Base-by-base conservation (phyloP, 1,140 invertebrate genomes). In the Trachelipus rathkii region DNA sequence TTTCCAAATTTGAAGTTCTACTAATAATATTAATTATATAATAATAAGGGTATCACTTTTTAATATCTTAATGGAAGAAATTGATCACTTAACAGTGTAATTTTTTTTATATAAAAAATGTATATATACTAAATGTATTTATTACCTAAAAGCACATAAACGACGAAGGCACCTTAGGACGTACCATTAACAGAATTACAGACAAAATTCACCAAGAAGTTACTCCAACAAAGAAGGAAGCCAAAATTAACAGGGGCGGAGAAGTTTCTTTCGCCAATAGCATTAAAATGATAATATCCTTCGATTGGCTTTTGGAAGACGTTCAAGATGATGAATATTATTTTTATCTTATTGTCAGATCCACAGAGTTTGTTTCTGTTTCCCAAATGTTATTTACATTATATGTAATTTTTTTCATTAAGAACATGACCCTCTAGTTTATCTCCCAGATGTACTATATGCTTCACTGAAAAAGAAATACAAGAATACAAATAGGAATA, bases 141-240 rank as follows among this genome's bases (percentile, higher is more conserved):
- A 33, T 60, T 19, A 19, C 50, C 11, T 60, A 60, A 60, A 60
- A 60, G 50, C 50, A 60, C 50, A 60, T 60, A 19, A 15, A 60
- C 50, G 19, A 60, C 50, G 50, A 60, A 60, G 50, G 50, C 50
- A 60, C 50, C 50, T 60, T 60, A 60, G 50, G 50, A 60, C 19
- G 50, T 60, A 60, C 50, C 50, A 60, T 33, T 33, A 33, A 33
- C 33, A 60, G 19, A 60, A 13, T 15, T 60, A 60, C 11, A 15
- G 50, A 60, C 50, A 60, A 13, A 60, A 60, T 60, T 19, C 50
- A 60, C 50, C 50, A 60, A 60, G 50, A 60, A 15, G 19, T 13
- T 15, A 60, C 50, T 60, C 50, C 50, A 60, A 60, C 50, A 33
- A 33, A 60, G 50, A 19, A 60, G 50, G 50, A 60, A 60, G 50